Evolutionary conservation across 2,888 invertebrate genomes (phyloP), one percentile per base, ranked within the genome.

Genomic region (Sthenelais limicola): DNA sequence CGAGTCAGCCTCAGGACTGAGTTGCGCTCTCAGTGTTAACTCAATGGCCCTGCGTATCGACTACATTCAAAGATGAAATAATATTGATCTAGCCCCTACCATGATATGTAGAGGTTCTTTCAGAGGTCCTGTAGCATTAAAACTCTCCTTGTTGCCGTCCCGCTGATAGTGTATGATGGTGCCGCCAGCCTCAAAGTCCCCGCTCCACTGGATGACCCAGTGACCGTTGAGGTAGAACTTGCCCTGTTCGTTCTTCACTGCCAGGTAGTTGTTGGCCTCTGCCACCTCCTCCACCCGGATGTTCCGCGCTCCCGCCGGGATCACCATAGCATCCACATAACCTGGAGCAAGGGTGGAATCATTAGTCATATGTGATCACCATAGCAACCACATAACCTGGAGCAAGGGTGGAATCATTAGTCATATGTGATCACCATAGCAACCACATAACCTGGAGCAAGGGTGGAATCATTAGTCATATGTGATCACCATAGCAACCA

Each of bases 161-260:
- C 94, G 90, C 87, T 92, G 92, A 88, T 96, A 96, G 76, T 94
- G 90, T 66, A 94, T 92, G 77, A 92, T 91, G 1, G 94, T 91
- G 68, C 94, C 94, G 21, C 93, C 94, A 69, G 94, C 92, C 78
- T 92, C 91, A 86, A 95, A 95, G 88, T 95, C 95, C 12, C 93
- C 93, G 62, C 93, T 92, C 89, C 89, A 89, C 80, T 89, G 88
- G 68, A 89, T 89, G 70, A 87, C 93, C 93, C 92, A 90, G 82
- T 93, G 91, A 75, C 93, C 94, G 84, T 93, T 95, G 74, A 96
- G 89, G 88, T 92, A 94, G 85, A 93, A 93, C 82, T 91, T 91
- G 71, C 91, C 92, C 18, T 91, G 90, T 62, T 91, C 90, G 21
- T 92, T 92, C 73, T 92, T 92, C 68, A 95, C 91, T n/a, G 94